Base-by-base conservation (phyloP, 2,888 invertebrate genomes). In the Lottia gigantea region DNA sequence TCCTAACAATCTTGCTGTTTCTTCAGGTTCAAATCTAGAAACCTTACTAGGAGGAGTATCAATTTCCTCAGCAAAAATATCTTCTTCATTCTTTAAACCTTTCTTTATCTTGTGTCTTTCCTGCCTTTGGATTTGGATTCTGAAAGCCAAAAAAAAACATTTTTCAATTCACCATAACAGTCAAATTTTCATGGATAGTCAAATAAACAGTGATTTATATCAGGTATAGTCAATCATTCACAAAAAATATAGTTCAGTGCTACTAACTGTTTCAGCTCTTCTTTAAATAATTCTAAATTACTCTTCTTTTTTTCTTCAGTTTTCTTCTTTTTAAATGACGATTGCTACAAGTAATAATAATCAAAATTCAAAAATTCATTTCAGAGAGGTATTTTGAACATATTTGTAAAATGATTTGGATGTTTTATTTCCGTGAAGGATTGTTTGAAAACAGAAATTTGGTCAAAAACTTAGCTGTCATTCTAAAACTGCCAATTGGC, bases 211-310 rank as follows among this genome's bases (percentile, higher is more conserved):
- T n/a, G n/a, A n/a, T n/a, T n/a, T n/a, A n/a, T n/a, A n/a, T n/a
- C n/a, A n/a, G n/a, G n/a, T n/a, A n/a, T n/a, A n/a, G n/a, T n/a
- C n/a, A n/a, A n/a, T n/a, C n/a, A n/a, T n/a, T n/a, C n/a, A n/a
- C n/a, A 55, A 14, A 16, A 8, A 31, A 23, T 11, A n/a, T 64
- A 2, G 3, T 64, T 7, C 25, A 31, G 15, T 12, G 7, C 25
- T 68, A 89, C 92, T 91, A 88, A 96, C 96, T 94, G 93, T 91
- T 96, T 93, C 62, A 99, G 89, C 90, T 99, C 99, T 88, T 99
- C 98, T 89, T 99, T 99, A 86, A 99, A 99, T 19, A 96, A 90
- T 88, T 99, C 99, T 76, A 99, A 90, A 89, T 99, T 98, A 86
- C 96, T 97, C 86, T 98, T 98, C 88, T 96, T 96, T 87, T 96